Evolutionary conservation across 2,888 invertebrate species (phyloP).

Genomic region (Heliconius ismenius): DNA sequence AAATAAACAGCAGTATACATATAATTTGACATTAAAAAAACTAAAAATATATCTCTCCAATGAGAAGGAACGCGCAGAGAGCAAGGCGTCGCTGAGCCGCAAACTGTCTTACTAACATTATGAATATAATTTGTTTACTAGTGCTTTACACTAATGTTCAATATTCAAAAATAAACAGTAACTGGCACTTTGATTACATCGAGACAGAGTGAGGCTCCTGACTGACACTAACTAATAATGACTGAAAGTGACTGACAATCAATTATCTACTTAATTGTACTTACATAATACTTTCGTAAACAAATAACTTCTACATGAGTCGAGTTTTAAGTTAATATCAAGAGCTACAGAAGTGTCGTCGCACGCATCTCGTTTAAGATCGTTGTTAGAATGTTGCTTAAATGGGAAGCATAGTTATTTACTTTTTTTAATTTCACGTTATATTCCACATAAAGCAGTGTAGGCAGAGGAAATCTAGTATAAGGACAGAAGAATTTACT

Average conservation of each 20-base stretch:
- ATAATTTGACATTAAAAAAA: not conserved
- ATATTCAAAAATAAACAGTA: too few relatives aligned
- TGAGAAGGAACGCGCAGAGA: constrained; percentile 30
- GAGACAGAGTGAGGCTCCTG: constrained; percentile 33
- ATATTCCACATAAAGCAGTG: too few relatives aligned
- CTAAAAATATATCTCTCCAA: not conserved
- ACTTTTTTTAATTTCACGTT: not conserved
- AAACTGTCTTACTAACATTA: constrained; percentile 11
- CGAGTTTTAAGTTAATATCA: constrained; percentile 8
- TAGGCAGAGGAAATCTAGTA: too few relatives aligned
- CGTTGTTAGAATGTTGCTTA: not conserved
- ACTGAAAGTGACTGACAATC: constrained; percentile 6
- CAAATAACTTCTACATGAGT: not conserved
- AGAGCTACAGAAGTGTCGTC: not conserved
- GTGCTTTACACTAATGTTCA: too few relatives aligned
- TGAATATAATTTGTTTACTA: not conserved
- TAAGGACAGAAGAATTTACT: too few relatives aligned
- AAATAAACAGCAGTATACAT: constrained; percentile 11
- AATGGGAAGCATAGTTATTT: not conserved
- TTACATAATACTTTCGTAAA: constrained; percentile 13
- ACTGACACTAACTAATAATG: not conserved
- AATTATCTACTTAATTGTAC: constrained; percentile 22
- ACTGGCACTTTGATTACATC: too few relatives aligned
- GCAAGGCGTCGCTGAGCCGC: constrained; percentile 38
- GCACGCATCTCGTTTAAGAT: not conserved